These are phyloP conservation scores for Microtus oregoni DNA, from an alignment of 2,113 vertebrate species.

Conservation along the genomic window DNA sequence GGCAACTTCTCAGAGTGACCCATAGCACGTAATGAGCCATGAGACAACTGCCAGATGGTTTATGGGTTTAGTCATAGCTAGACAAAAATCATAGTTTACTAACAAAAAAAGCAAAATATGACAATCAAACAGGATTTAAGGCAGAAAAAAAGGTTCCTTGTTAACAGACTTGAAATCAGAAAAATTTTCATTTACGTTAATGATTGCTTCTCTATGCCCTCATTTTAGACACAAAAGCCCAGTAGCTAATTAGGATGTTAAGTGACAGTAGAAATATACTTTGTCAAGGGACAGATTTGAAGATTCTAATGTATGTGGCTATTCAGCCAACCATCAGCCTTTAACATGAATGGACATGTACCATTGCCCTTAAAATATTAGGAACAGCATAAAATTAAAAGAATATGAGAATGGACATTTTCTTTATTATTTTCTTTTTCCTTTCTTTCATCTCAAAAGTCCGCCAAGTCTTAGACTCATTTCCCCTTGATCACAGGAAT, in stretches of 20 bases:
- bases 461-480: neutral
- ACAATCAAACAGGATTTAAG: constrained; percentile 63
- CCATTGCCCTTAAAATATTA: constrained; percentile 21
- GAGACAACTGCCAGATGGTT: constrained; percentile 71
- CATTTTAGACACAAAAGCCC: constrained; percentile 36
- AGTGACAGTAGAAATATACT: constrained; percentile 30
- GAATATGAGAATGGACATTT: neutral
- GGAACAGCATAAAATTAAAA: neutral
- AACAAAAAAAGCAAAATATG: constrained; percentile 57
- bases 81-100: constrained; percentile 67
- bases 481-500: neutral
- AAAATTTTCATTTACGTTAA: constrained; percentile 63
- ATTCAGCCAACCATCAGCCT: neutral
- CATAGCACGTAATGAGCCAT: constrained; percentile 54
- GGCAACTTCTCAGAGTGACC: constrained; percentile 25
- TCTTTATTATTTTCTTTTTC: neutral
- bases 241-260: constrained; percentile 42
- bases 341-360: constrained; percentile 14
- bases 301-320: neutral
- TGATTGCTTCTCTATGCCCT: constrained; percentile 18
- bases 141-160: constrained; percentile 30
- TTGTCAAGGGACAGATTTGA: constrained; percentile 43
- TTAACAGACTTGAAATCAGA: constrained; percentile 51
- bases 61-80: constrained; percentile 29
- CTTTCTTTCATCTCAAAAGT: neutral